Evolutionary conservation across 2,797 vertebrate genomes (phyloP).

Genomic region (Danio jaintianensis): DNA sequence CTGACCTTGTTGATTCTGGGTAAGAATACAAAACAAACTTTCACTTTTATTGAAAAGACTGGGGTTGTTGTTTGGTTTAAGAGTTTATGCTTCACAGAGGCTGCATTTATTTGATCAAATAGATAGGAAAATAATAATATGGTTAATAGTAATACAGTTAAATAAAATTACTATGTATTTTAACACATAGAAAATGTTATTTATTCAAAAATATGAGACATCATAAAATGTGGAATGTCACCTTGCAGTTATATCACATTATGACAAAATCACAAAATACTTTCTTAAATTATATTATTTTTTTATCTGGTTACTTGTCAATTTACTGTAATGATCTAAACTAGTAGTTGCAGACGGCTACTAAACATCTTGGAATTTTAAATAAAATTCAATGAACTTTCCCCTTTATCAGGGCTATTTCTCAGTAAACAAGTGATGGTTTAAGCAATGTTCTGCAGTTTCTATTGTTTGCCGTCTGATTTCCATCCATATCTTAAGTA

Average conservation of each 20-base stretch:
- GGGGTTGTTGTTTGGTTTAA: not conserved
- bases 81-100: not conserved
- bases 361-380: not conserved
- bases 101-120: not conserved
- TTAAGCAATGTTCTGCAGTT: not conserved
- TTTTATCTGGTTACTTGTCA: too few species aligned
- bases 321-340: too few species aligned
- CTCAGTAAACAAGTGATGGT: not conserved
- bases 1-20: conserved; percentile 97
- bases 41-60: not conserved
- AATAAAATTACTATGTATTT: not conserved
- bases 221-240: too few species aligned
- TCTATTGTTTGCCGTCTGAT: not conserved
- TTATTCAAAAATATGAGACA: too few species aligned
- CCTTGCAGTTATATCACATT: too few species aligned
- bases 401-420: not conserved
- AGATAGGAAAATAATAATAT: too few species aligned
- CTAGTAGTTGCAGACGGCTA: not conserved
- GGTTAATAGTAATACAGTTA: not conserved
- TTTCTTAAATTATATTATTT: too few species aligned
- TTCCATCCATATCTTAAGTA: conserved; percentile 16
- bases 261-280: too few species aligned
- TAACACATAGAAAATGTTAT: not conserved
- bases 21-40: conserved; percentile 72
- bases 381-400: not conserved